A percentile compares a stretch with the other conserved stretches of the same genome.
These are phyloP conservation scores for Atethmia centrago DNA, from an alignment of 2,888 invertebrate genomes.

Conservation along the genomic window DNA sequence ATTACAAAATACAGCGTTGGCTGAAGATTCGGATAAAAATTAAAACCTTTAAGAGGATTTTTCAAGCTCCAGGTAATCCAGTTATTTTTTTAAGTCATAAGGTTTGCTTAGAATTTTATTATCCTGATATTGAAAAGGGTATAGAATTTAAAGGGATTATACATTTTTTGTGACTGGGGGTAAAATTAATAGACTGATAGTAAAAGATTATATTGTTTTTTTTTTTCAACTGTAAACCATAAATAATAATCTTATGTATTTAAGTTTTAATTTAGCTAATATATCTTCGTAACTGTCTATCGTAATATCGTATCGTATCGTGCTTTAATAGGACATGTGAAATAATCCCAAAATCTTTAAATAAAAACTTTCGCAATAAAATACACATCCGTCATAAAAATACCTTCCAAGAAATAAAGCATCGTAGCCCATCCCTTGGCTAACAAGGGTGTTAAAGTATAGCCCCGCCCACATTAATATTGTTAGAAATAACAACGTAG, in stretches of 20 bases:
- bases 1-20: constrained; percentile 68
- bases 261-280: not conserved
- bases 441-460: constrained; percentile 37
- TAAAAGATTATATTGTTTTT: constrained; percentile 2
- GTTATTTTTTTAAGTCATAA: constrained; percentile 74
- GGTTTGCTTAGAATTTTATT: constrained; percentile 67
- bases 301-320: no score
- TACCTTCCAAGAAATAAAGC: constrained; percentile 25
- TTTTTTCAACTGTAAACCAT: not conserved
- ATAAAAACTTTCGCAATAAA: not conserved
- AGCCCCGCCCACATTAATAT: constrained; percentile 18
- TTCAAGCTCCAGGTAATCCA: constrained; percentile 73
- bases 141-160: constrained; percentile 50
- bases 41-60: constrained; percentile 77
- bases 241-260: not conserved
- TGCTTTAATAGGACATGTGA: not conserved
- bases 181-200: constrained; percentile 39
- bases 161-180: constrained; percentile 33
- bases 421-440: constrained; percentile 21
- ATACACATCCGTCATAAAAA: constrained; percentile 5
- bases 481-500: constrained; percentile 38
- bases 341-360: not conserved
- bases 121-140: constrained; percentile 64
- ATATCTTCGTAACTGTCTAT: not conserved
- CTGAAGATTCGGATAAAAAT: constrained; percentile 69